Percentiles rank a stretch among this genome's conserved stretches.
Evolutionary conservation across 2,797 vertebrate genomes (phyloP).

Genomic region (Allobates femoralis): DNA sequence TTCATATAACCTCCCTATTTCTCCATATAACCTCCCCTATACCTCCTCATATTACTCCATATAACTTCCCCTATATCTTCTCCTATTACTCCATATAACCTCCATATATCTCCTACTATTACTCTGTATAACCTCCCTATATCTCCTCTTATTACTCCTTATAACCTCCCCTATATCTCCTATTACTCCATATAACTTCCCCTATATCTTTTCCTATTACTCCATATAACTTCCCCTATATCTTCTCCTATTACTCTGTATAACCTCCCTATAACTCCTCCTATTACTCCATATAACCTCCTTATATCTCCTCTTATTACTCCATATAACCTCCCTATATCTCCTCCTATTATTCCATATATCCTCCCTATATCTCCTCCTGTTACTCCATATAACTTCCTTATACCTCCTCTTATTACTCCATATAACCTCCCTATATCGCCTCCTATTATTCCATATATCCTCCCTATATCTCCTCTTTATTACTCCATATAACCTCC

Average conservation of each 20-base stretch:
- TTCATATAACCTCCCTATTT: conserved; percentile 6
- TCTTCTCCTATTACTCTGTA: neutral
- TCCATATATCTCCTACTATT: neutral
- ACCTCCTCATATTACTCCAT: conserved; percentile 4
- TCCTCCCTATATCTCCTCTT: neutral
- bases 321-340: neutral
- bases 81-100: conserved; percentile 19
- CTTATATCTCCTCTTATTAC: conserved; percentile 3
- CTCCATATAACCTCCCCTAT: neutral
- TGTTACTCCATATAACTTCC: neutral
- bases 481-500: neutral
- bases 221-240: neutral
- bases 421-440: neutral
- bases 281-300: neutral
- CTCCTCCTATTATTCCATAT: conserved; percentile 8
- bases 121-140: neutral
- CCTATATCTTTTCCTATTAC: conserved; percentile 4
- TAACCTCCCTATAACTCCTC: neutral
- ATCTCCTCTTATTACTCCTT: neutral
- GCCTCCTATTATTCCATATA: neutral
- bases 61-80: conserved; percentile 5
- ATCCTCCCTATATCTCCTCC: neutral
- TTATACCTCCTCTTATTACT: too few species aligned
- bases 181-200: conserved; percentile 9
- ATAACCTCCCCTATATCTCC: neutral